Evolutionary conservation across 1,140 invertebrate species (phyloP), one percentile per base, ranked within the genome.

Genomic region (Delia radicum): DNA sequence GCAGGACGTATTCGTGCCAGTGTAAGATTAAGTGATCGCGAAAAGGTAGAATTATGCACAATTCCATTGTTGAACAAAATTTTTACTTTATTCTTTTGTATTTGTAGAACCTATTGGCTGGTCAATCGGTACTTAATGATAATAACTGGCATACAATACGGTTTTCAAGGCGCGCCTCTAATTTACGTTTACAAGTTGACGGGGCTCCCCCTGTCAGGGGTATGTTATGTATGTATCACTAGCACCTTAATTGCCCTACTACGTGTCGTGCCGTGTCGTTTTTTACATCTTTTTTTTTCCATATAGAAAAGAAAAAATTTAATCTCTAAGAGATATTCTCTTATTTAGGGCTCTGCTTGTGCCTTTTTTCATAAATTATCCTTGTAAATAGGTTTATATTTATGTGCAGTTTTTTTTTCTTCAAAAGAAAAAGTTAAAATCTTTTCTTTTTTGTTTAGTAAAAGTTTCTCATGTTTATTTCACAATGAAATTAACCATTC

Each of bases 61-160:
- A n/a, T n/a, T n/a, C n/a, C n/a, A n/a, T n/a, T n/a, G n/a, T n/a
- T n/a, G n/a, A n/a, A n/a, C 29, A 3, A 48, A 73, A 26, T 29
- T 3, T 37, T 12, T 55, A 21, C 12, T 27, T 27, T 74, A 13
- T 10, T 27, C 61, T 33, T 75, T 24, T 78, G 24, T 37, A 26
- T 81, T 79, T n/a, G 27, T 87, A 97, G 95, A 91, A 92, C 46
- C 86, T 97, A n/a, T 89, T 92, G 74, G 92, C 93, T 48, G 96
- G 96, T 24, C 91, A 94, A 80, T 89, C 90, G 75, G 92, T 93
- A 72, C 86, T 96, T 29, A 96, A 97, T 82, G 96, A 99, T 84
- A 95, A 98, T 83, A 91, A 93, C 83, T 99, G 97, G 97, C 97
- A 99, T 87, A 95, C 95, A 2, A 89, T 98, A 27, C 90, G 91